Evolutionary conservation across 1,140 invertebrate species (phyloP).

Genomic region (Nasonia vitripennis): DNA sequence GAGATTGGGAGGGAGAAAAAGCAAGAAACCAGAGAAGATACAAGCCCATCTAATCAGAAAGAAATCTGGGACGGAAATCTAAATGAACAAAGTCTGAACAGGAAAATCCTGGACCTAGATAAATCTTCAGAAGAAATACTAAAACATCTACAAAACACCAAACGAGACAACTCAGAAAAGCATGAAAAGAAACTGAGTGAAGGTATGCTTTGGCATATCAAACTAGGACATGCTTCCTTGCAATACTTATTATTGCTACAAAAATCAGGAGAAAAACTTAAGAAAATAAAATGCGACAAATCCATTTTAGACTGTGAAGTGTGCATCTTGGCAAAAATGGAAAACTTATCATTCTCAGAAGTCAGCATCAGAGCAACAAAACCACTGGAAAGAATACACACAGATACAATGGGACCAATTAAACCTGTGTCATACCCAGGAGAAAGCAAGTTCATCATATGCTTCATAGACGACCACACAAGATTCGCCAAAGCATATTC

Average conservation of each 20-base stretch:
- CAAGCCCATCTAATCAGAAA: too few relatives aligned
- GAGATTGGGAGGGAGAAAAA: too few relatives aligned
- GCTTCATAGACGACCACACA: conserved; percentile 31
- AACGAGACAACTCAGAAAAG: too few relatives aligned
- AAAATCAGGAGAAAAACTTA: too few relatives aligned
- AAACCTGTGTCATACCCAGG: conserved; percentile 39
- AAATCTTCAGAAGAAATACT: too few relatives aligned
- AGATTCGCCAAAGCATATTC: conserved; percentile 31
- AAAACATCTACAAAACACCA: too few relatives aligned
- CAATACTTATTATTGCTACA: conserved; percentile 47
- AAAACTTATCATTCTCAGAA: conserved; percentile 29
- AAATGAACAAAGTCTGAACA: too few relatives aligned
- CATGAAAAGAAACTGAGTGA: conserved; percentile 30
- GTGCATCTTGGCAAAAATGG: conserved; percentile 34
- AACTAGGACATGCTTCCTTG: conserved; percentile 49
- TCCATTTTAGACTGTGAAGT: conserved; percentile 14
- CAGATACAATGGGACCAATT: conserved; percentile 45
- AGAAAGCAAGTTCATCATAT: conserved; percentile 10
- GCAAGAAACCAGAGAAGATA: neutral
- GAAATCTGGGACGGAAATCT: too few relatives aligned
- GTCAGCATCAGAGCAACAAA: conserved; percentile 35
- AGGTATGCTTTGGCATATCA: conserved; percentile 53
- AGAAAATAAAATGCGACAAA: conserved; percentile 43
- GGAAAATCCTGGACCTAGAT: too few relatives aligned
- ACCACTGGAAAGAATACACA: conserved; percentile 37